These are phyloP conservation scores for Cryptoblepharus egeriae DNA, from an alignment of 2,797 vertebrate species.

Conservation along the genomic window DNA sequence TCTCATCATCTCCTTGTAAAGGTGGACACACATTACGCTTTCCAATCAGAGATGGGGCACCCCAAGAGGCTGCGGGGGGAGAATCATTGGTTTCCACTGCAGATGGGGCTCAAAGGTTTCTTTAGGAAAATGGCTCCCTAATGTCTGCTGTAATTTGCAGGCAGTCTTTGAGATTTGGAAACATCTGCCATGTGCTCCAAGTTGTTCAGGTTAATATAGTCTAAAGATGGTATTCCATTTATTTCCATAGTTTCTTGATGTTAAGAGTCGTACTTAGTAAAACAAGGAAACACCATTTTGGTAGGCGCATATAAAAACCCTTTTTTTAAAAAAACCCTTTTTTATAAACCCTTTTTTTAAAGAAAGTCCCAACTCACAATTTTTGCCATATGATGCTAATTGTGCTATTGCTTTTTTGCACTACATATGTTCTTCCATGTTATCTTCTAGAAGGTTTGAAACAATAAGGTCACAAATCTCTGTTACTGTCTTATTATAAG, in stretches of 20 bases:
- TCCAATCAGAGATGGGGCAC: too few species aligned
- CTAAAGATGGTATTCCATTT: not conserved
- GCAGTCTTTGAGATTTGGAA: conserved; percentile 41
- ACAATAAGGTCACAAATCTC: not conserved
- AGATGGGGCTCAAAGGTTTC: conserved; percentile 1
- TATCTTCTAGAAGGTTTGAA: not conserved
- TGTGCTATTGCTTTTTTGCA: not conserved
- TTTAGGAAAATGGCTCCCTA: conserved; percentile 25
- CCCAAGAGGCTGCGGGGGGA: not conserved
- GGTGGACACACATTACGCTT: too few species aligned
- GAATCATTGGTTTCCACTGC: conserved; percentile 41
- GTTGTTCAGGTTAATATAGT: conserved; percentile 35
- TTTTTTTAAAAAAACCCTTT: not conserved
- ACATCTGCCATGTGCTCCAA: conserved; percentile 18
- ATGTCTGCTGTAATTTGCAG: conserved; percentile 28
- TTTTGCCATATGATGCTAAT: not conserved
- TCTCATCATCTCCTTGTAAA: too few species aligned
- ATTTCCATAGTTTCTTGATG: conserved; percentile 25
- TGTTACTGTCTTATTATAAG: too few species aligned
- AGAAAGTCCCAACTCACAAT: not conserved
- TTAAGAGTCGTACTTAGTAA: fast-evolving
- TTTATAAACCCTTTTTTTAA: not conserved
- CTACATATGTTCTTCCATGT: not conserved
- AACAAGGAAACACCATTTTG: conserved; percentile 15
- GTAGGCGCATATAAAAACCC: not conserved